phyloP scores from a whole-genome alignment of 2,888 invertebrate genomes.

The Epiblema foenella region DNA sequence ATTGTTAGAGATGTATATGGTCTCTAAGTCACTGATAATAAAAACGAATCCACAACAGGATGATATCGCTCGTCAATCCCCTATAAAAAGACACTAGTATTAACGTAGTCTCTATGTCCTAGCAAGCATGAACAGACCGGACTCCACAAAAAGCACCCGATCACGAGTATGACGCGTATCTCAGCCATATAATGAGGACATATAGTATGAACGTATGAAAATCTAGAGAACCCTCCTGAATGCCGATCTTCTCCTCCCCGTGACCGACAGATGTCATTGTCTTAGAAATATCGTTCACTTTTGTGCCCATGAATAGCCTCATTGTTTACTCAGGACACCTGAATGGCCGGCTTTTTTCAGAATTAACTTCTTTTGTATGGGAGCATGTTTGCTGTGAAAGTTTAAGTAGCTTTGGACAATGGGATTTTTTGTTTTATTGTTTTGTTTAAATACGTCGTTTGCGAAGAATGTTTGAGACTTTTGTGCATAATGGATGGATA shows the following conservation, averaged over 20 bases:
- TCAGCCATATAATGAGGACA: too few relatives aligned
- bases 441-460: conserved; percentile 13
- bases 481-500: not conserved
- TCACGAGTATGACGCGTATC: too few relatives aligned
- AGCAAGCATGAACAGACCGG: too few relatives aligned
- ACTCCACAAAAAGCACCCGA: too few relatives aligned
- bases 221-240: conserved; percentile 5
- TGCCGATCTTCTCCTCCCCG: too few relatives aligned
- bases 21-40: too few relatives aligned
- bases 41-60: too few relatives aligned
- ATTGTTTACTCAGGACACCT: conserved; percentile 16
- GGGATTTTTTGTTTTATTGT: conserved; percentile 25
- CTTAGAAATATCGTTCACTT: conserved; percentile 22
- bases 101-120: too few relatives aligned
- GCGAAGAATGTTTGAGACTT: not conserved
- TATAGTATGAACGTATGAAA: too few relatives aligned
- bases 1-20: too few relatives aligned
- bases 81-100: too few relatives aligned
- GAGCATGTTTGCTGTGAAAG: conserved; percentile 2
- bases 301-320: conserved; percentile 6
- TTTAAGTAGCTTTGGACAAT: conserved; percentile 23
- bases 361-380: conserved; percentile 13
- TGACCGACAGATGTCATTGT: conserved; percentile 27
- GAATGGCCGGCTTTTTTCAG: conserved; percentile 15
- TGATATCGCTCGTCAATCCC: too few relatives aligned